These are phyloP conservation scores for Lepidotrigona ventralis DNA, from an alignment of 1,140 invertebrate species.

Conservation along the genomic window DNA sequence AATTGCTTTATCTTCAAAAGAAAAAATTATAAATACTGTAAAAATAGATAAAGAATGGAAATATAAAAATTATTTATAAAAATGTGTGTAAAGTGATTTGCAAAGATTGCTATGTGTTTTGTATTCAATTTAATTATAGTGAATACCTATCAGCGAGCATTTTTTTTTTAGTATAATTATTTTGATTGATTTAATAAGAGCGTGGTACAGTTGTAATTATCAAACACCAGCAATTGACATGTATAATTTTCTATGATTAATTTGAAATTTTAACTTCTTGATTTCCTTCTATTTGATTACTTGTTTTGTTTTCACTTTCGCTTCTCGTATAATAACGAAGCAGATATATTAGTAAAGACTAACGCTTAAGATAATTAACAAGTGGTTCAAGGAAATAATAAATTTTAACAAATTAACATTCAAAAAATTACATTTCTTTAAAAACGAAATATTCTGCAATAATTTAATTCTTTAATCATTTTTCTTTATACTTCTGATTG, in stretches of 20 bases:
- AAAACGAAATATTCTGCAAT: background rate
- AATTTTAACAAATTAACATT: background rate
- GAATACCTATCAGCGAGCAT: no score
- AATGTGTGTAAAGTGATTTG: constrained; percentile 1
- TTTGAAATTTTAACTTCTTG: background rate
- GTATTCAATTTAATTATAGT: background rate
- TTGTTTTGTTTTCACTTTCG: background rate
- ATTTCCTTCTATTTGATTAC: background rate
- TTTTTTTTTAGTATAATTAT: background rate
- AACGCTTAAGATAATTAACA: constrained; percentile 55
- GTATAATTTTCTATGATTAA: background rate
- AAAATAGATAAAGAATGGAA: background rate
- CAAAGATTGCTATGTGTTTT: background rate
- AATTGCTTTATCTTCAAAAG: background rate
- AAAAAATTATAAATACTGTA: background rate
- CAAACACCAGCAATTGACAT: background rate
- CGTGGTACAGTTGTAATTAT: background rate
- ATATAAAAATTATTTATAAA: background rate
- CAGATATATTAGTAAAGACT: constrained; percentile 10
- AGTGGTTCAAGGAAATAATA: constrained; percentile 57
- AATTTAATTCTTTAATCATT: background rate
- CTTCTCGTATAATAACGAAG: background rate
- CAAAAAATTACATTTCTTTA: background rate
- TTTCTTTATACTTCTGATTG: background rate
- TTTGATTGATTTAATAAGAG: background rate